phyloP scores from a whole-genome alignment of 1,140 invertebrate species.

The Plutomurus gul region DNA sequence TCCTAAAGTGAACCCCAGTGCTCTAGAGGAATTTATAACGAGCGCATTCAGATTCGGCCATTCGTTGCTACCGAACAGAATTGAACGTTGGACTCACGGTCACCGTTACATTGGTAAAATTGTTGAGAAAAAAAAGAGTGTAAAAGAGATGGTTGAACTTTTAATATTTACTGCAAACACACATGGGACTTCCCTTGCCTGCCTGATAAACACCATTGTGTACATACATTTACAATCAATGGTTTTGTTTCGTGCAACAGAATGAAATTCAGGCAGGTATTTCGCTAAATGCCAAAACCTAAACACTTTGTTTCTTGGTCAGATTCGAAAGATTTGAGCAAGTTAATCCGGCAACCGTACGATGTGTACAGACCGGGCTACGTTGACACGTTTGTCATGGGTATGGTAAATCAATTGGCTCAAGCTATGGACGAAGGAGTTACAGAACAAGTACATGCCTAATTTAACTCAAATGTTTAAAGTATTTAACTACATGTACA shows the following conservation, averaged over 20 bases:
- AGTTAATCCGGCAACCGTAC: constrained; percentile 84
- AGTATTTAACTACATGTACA: not conserved
- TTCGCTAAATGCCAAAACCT: no score
- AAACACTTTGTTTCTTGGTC: no score
- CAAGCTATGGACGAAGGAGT: constrained; percentile 94
- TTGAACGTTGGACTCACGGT: constrained; percentile 89
- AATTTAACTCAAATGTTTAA: not conserved
- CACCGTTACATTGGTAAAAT: constrained; percentile 84
- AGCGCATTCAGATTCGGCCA: constrained; percentile 90
- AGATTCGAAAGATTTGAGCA: constrained; percentile 86
- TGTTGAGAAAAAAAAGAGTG: no score
- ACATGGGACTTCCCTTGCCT: no score
- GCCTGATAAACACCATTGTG: no score
- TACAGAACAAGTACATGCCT: constrained; percentile 75
- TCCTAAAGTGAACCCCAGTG: constrained; percentile 77
- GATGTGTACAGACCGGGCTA: constrained; percentile 88
- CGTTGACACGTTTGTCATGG: constrained; percentile 89
- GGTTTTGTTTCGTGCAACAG: no score
- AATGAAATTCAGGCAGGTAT: no score
- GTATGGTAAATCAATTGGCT: constrained; percentile 89
- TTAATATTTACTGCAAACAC: no score
- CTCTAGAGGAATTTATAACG: constrained; percentile 82
- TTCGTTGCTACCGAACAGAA: constrained; percentile 81
- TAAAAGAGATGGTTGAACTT: no score
- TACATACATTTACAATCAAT: no score